Percentiles rank a stretch among this genome's conserved stretches.
These are phyloP conservation scores for Habroteleia sp. DNA, from an alignment of 2,888 invertebrate species.

Conservation along the genomic window DNA sequence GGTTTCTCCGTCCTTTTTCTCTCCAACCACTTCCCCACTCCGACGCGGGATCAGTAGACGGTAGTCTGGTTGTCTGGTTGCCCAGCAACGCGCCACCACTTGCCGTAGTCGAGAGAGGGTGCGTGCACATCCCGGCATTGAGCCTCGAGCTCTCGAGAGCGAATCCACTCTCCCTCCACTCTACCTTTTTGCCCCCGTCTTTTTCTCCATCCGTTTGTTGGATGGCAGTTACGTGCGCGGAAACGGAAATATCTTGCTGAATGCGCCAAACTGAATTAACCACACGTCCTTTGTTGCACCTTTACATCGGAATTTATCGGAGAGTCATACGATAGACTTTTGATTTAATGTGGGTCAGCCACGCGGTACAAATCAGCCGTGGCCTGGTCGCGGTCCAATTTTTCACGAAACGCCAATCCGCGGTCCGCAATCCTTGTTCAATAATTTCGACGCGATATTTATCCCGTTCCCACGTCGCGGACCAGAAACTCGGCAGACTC, in stretches of 20 bases:
- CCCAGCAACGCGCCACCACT: conserved; percentile 63
- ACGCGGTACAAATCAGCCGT: conserved; percentile 33
- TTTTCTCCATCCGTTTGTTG: conserved; percentile 24
- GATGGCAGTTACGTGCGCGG: conserved; percentile 55
- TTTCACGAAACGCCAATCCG: conserved; percentile 2
- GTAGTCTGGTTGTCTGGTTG: conserved; percentile 66
- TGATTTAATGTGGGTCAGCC: conserved; percentile 41
- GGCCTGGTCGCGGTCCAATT: conserved; percentile 47
- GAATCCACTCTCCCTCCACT: conserved; percentile 15
- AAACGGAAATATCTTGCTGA: conserved; percentile 60
- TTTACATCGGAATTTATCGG: conserved; percentile 38
- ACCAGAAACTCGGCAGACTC: too few species aligned
- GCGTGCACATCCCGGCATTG: conserved; percentile 48
- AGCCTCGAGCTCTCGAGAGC: conserved; percentile 37
- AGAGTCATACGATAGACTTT: conserved; percentile 38
- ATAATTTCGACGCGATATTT: neutral
- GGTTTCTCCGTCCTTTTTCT: conserved; percentile 23
- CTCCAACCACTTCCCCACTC: conserved; percentile 10
- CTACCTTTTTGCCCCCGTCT: conserved; percentile 8
- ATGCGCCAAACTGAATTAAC: conserved; percentile 58
- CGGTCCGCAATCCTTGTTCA: neutral
- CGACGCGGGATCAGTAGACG: conserved; percentile 56
- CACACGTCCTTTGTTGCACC: conserved; percentile 45
- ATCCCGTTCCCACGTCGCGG: too few species aligned
- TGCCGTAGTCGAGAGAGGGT: conserved; percentile 54